Evolutionary conservation across 2,888 invertebrate species (phyloP), one percentile per base, ranked within the genome.

Genomic region (Drosophila limbata): DNA sequence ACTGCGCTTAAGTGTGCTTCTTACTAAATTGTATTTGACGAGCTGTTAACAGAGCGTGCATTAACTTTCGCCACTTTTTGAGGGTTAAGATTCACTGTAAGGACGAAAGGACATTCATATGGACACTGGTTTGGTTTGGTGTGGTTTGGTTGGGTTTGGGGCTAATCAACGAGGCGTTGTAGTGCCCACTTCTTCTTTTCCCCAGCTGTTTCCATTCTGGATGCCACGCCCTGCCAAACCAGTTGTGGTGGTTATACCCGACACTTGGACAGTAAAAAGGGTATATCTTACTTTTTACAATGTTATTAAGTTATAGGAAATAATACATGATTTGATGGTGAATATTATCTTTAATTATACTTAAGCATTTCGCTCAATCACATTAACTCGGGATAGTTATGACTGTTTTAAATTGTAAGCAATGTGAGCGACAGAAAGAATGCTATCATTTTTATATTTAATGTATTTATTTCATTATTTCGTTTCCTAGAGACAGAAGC

Each of bases 81-180:
- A 53, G 55, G 28, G 42, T 39, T 11, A 8, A 42, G 39, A 37
- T 35, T 19, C 33, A 6, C 8, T 33, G 13, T 19, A n/a, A 13
- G 10, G 13, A 10, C 4, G 15, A 21, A 10, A 21, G n/a, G n/a
- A 17, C 15, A 25, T 25, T 25, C 25, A 25, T 25, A 25, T 5
- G 25, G 25, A 25, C 25, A 25, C 25, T 25, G 25, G 25, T 25
- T 25, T 25, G 25, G 25, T 6, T 25, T 25, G 25, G 25, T 6
- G 5, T 25, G 25, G 25, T 25, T 25, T 25, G 25, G 25, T 5
- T 25, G 31, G 31, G 44, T 42, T 42, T 53, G 39, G 15, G 8
- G 59, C 81, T 87, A 82, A 83, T 85, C 88, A 88, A 69, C 71
- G 60, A 88, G 82, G 82, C 82, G 88, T 85, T 76, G 56, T 69